Base-by-base conservation (phyloP, 2,888 invertebrate genomes). In the Amphipoea oculea region DNA sequence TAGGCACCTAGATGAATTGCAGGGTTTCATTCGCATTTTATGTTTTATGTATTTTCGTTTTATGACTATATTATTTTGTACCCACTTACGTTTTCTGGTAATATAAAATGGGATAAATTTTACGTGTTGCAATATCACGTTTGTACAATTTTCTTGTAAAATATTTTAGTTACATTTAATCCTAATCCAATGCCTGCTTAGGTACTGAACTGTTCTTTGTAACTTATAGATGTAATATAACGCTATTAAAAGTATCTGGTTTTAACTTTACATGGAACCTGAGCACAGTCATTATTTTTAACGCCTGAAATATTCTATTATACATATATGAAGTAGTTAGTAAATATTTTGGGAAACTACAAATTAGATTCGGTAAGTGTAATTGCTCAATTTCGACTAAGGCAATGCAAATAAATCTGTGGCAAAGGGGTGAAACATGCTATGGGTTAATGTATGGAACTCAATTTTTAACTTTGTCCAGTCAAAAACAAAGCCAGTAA, bases 51-150 rank as follows among this genome's bases (percentile, higher is more conserved):
- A 9, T 65, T 60, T 29, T 1, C 23, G 23, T 60, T 83, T 81
- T 81, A 83, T 81, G 29, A 40, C 81, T 78, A 54, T 36, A 81
- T 48, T 48, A 48, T 83, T 81, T 66, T 70, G 36, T 60, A 60
- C n/a, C 29, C 20, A n/a, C 42, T 77, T 77, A 23, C 40, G 42
- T 60, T 83, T 69, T 48, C 40, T 36, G 42, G 40, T 29, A 11
- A 63, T 5, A 20, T 9, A 63, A 76, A 80, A 29, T 36, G 14
- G 40, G 76, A 74, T 63, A 74, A 14, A 48, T 36, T 63, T 82
- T 48, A 76, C 63, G 48, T n/a, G n/a, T 42, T 74, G 36, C 57
- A 66, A 51, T 81, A 65, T 40, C 45, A 36, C 20, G 29, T 60
- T 20, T 62, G 29, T 54, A 76, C 36, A 65, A 76, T 23, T 14